Evolutionary conservation across 2,797 vertebrate genomes (phyloP), one percentile per base, ranked within the genome.

Genomic region (Helicolenus hilgendorfi): DNA sequence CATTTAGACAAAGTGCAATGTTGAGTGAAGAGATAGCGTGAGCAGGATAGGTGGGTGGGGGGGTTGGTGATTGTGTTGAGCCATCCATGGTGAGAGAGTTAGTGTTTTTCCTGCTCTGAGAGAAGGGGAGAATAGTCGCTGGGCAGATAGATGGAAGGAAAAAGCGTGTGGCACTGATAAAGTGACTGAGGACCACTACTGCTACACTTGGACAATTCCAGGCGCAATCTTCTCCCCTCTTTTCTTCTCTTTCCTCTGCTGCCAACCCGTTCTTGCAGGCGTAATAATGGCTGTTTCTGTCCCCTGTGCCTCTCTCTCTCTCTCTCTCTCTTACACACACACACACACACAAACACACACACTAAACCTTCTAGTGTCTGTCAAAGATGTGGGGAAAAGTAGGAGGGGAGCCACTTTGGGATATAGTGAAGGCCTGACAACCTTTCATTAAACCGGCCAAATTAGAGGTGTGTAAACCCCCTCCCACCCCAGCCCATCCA

Each of bases 131-230:
- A 89, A 92, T 89, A 85, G 92, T 96, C 91, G 14, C 90, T 74
- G 89, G 92, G 92, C 89, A 95, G 94, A 95, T 91, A 91, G 94
- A 96, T 94, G 93, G 91, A 91, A 94, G 88, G 92, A 90, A 92
- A 93, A 95, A 87, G 89, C 83, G 79, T 94, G 86, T 96, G 96
- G 96, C 96, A 96, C 96, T 96, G 96, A 97, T 97, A 97, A 97
- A 97, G 96, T 97, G 96, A 96, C 95, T 94, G 94, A 95, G 91
- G 92, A 94, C 95, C 94, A 95, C 90, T 89, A 90, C 93, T 93
- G 96, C 93, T 89, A 96, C 94, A 95, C 94, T 95, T 94, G 94
- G 92, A 95, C 92, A 96, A 96, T 95, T 95, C 92, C 94, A 95
- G 92, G 95, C 92, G 92, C 96, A 97, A 97, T 97, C 96, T 96